Base-by-base conservation (phyloP, 2,797 vertebrate species). In the Alca torda region DNA sequence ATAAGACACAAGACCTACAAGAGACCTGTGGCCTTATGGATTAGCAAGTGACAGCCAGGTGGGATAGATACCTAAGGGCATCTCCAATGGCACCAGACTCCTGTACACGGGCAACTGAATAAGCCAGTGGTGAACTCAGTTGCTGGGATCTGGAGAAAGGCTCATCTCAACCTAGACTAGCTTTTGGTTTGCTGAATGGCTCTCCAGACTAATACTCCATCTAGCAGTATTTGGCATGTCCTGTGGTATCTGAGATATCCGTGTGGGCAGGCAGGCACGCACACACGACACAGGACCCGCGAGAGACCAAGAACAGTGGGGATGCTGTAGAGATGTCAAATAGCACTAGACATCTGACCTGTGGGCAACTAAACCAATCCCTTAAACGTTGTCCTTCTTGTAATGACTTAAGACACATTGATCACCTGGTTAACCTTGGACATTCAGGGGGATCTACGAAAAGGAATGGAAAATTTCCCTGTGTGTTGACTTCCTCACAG, bases 221-320 rank as follows among this genome's bases (percentile, higher is more conserved):
- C 23, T 51, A 16, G 18, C 31, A 20, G 10, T 79, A 59, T 72
- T 43, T 74, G 73, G 8, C 35, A 24, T 24, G 28, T 79, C 31
- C 23, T 54, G 20, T 25, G 24, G 21, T 64, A 46, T 46, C 59
- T 8, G 9, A 61, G 60, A n/a, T 6, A 23, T 33, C 45, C 10
- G 1, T 19, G 35, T 53, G 33, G 28, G 50, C 16, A 21, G 28
- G 57, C 24, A 28, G 60, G 25, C 12, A 68, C 53, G 23, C 13
- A 8, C 0, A 23, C 13, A 7, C 0, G 0, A 33, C 28, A 43
- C 5, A 41, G n/a, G 30, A 78, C 23, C 31, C 24, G 10, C 10
- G 35, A 76, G 24, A 79, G 10, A 69, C 21, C 46, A 26, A 65
- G 73, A 59, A 12, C n/a, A 35, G 37, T 16, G 13, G 8, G 28